These are phyloP conservation scores for Deilephila porcellus DNA, from an alignment of 2,888 invertebrate genomes.

Conservation along the genomic window DNA sequence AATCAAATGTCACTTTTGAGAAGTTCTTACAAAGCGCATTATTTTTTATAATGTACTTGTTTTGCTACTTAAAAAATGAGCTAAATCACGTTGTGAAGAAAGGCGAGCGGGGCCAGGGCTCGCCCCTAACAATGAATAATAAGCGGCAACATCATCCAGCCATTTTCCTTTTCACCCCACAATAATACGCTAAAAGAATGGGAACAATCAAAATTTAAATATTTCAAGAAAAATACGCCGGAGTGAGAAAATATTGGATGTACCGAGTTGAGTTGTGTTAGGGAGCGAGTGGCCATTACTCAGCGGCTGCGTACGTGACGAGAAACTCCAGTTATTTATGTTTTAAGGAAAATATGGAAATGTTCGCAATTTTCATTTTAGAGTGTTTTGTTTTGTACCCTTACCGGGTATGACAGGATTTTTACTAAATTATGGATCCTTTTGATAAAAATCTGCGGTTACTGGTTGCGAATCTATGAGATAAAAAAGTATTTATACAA, in stretches of 20 bases:
- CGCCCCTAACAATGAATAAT: slow-evolving; percentile 77
- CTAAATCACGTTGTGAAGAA: slow-evolving; percentile 72
- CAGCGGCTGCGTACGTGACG: slow-evolving; percentile 23
- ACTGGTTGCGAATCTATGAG: no score
- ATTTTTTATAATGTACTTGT: slow-evolving; percentile 67
- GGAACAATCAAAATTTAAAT: slow-evolving; percentile 80
- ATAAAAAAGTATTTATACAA: no score
- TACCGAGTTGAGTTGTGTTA: slow-evolving; percentile 47
- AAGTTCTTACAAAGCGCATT: slow-evolving; percentile 44
- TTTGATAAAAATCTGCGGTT: no score
- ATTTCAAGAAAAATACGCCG: slow-evolving; percentile 68
- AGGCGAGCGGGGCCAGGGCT: slow-evolving; percentile 42
- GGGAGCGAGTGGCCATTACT: slow-evolving; percentile 34
- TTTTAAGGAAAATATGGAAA: neutral
- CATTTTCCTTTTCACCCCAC: slow-evolving; percentile 77
- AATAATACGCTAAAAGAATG: slow-evolving; percentile 72
- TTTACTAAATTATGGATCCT: neutral
- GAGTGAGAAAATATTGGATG: slow-evolving; percentile 55
- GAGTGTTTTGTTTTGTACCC: neutral
- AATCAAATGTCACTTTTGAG: slow-evolving; percentile 41
- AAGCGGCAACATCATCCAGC: slow-evolving; percentile 78
- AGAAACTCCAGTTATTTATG: slow-evolving; percentile 14
- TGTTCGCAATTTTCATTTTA: neutral
- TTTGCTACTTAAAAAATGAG: slow-evolving; percentile 80
- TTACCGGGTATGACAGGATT: neutral